phyloP scores from a whole-genome alignment of 2,888 invertebrate species.

The Melikaiella ostensackeni region DNA sequence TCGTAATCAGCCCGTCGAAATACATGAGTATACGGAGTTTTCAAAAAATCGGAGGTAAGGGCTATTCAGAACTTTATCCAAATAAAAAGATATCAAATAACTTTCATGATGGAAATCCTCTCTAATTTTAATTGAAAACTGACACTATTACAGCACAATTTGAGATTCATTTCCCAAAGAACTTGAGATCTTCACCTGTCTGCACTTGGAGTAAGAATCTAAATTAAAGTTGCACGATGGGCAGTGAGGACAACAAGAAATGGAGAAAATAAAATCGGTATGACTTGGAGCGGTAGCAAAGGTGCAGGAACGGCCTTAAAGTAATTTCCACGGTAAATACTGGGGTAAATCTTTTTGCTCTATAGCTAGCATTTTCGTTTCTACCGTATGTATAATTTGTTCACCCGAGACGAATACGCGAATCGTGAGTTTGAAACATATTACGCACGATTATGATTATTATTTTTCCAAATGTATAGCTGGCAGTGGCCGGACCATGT shows the following conservation, averaged over 20 bases:
- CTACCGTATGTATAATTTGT: slow-evolving; percentile 45
- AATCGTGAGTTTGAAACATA: slow-evolving; percentile 60
- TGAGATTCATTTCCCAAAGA: not conserved
- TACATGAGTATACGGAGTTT: too few species aligned
- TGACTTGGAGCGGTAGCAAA: slow-evolving; percentile 13
- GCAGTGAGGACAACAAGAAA: not conserved
- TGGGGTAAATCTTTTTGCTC: not conserved
- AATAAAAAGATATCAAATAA: too few species aligned
- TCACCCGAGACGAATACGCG: slow-evolving; percentile 50
- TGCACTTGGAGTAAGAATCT: not conserved
- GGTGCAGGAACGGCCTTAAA: slow-evolving; percentile 15
- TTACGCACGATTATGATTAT: slow-evolving; percentile 68
- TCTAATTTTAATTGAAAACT: not conserved
- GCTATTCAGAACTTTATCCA: too few species aligned
- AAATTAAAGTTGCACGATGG: not conserved
- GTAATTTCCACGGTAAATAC: slow-evolving; percentile 30
- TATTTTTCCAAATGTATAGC: slow-evolving; percentile 65
- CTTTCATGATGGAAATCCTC: not conserved
- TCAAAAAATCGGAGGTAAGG: too few species aligned
- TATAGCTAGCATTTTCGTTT: not conserved
- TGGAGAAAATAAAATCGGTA: not conserved
- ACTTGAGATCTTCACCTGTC: not conserved
- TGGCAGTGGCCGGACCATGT: slow-evolving; percentile 58
- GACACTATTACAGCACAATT: not conserved
- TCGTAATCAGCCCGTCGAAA: too few species aligned